Base-by-base conservation (phyloP, 2,888 invertebrate genomes). In the Cheilosia urbana region DNA sequence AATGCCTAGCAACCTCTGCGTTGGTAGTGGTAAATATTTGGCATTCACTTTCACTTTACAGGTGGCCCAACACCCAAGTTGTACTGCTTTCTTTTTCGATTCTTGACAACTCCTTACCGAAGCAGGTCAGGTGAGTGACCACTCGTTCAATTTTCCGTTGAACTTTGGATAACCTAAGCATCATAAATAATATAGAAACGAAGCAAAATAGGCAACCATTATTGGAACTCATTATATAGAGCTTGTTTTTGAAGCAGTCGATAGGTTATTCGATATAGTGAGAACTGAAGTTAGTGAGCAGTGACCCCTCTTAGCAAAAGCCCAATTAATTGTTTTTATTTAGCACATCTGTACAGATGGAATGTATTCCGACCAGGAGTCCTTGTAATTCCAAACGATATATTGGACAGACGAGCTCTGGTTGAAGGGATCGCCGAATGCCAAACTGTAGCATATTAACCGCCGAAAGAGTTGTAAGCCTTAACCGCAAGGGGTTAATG, bases 111-210 rank as follows among this genome's bases (percentile, higher is more conserved):
- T 24, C 21, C 37, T 55, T 24, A 3, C 11, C 17, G 34, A 55
- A 47, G 11, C 53, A 65, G 75, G 57, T 49, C 65, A 75, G 75
- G 75, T 75, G 57, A 72, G 40, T 66, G 69, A 71, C 69, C 69
- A 71, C 21, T 65, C 57, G 58, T 75, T 30, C 49, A 66, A 17
- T 57, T 57, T 65, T 58, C 75, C 49, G 21, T 4, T 58, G 57
- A 75, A 58, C 63, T 47, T 65, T 65, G 53, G 17, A 40, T 27
- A 66, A 66, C 30, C 37, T 57, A 49, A 66, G 58, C 24, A 57
- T 49, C 40, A 21, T 75, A n/a, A 66, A 65, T 65, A 37, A 71
- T 60, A 17, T 6, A 58, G 1, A 37, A 11, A 11, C 13, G 11
- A 40, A 2, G 37, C 30, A 37, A 4, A n/a, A n/a, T 51, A 5